These are phyloP conservation scores for Chelonoidis abingdonii DNA, from an alignment of 2,113 vertebrate species.

Conservation along the genomic window DNA sequence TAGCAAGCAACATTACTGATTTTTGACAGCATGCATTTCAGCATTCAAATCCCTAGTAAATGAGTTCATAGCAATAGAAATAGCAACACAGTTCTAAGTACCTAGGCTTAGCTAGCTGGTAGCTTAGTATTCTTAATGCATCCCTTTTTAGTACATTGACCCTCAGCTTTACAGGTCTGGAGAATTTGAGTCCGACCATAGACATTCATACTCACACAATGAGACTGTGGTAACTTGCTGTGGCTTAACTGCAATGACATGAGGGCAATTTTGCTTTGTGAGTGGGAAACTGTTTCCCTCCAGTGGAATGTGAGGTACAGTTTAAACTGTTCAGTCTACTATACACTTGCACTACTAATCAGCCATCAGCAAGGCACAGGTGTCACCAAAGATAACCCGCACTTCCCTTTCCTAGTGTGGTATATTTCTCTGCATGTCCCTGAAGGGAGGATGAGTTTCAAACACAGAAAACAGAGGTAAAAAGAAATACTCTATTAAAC, in stretches of 20 bases:
- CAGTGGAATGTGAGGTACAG: neutral
- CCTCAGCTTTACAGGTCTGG: neutral
- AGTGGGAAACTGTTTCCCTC: neutral
- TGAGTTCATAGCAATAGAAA: neutral
- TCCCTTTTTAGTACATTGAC: neutral
- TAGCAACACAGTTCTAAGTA: neutral
- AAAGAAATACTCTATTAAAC: neutral
- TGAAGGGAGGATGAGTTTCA: neutral
- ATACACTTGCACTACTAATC: neutral
- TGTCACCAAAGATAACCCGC: neutral
- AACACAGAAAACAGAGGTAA: neutral
- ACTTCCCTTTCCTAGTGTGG: neutral
- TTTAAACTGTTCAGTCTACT: neutral
- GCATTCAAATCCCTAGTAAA: neutral
- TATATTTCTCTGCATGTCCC: neutral
- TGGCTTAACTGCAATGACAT: neutral
- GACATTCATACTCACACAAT: neutral
- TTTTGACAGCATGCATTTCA: neutral
- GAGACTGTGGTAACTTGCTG: neutral
- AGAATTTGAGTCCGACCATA: neutral
- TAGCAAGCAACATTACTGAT: neutral
- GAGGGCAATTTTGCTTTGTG: neutral
- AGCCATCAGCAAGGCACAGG: neutral
- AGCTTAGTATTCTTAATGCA: neutral
- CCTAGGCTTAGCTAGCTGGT: neutral